phyloP scores from a whole-genome alignment of 1,140 invertebrate genomes.

The Heliconius melpomene region DNA sequence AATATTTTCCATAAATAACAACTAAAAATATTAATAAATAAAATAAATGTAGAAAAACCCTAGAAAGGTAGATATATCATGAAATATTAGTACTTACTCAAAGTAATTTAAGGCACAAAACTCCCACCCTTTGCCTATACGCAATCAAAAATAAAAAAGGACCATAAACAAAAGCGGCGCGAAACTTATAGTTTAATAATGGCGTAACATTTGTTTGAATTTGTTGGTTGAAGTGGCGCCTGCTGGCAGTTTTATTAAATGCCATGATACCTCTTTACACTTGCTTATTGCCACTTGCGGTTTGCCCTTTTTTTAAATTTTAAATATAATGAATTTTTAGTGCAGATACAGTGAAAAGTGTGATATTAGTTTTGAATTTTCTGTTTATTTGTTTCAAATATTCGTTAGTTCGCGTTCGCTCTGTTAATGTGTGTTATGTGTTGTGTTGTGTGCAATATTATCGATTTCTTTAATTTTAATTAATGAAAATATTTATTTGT shows the following conservation, averaged over 20 bases:
- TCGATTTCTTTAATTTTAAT: not conserved
- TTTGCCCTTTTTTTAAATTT: conserved; percentile 27
- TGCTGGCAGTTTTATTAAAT: conserved; percentile 43
- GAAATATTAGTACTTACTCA: not conserved
- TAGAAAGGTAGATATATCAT: not conserved
- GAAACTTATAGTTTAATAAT: conserved; percentile 37
- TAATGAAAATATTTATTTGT: not conserved
- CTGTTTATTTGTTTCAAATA: not conserved
- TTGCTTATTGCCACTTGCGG: conserved; percentile 42
- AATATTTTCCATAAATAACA: too few species aligned
- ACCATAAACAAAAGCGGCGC: conserved; percentile 33
- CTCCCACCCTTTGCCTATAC: not conserved
- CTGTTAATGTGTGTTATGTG: too few species aligned
- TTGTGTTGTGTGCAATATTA: not conserved
- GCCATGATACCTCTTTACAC: conserved; percentile 40
- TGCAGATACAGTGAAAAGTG: not conserved
- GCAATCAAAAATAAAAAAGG: conserved; percentile 22
- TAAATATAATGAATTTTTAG: conserved; percentile 4
- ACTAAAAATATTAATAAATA: too few species aligned
- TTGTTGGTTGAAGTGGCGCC: conserved; percentile 34
- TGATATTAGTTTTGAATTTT: not conserved
- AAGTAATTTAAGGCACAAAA: not conserved
- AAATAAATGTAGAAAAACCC: too few species aligned
- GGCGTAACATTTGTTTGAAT: conserved; percentile 41
- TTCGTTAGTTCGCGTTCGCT: too few species aligned